Percentiles rank a stretch among this genome's conserved stretches.
phyloP scores from a whole-genome alignment of 2,888 invertebrate species.

The Tenthredo mesomela region DNA sequence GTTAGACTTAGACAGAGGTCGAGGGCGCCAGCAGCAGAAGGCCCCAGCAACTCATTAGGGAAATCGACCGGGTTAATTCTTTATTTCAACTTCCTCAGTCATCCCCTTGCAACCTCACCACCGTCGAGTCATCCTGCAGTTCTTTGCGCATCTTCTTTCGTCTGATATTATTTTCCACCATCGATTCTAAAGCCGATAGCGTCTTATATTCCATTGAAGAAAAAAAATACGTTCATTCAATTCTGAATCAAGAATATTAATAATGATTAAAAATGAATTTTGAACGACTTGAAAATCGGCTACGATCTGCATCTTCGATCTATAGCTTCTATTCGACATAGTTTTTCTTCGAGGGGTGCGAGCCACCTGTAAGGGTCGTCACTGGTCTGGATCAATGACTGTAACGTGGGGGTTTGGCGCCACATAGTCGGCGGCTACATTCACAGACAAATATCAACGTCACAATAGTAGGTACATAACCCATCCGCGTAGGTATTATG shows the following conservation, averaged over 20 bases:
- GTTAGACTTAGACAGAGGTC: conserved; percentile 3
- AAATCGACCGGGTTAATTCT: conserved; percentile 68
- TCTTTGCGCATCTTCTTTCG: not conserved
- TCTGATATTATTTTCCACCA: conserved; percentile 19
- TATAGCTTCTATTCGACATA: not conserved
- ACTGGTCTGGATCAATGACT: conserved; percentile 47
- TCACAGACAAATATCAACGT: conserved; percentile 36
- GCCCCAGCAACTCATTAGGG: conserved; percentile 65
- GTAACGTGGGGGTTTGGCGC: conserved; percentile 47
- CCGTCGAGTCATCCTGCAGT: conserved; percentile 3
- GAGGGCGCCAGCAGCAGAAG: conserved; percentile 4
- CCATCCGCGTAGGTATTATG: not conserved
- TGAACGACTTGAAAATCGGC: too few species aligned
- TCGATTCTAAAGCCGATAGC: not conserved
- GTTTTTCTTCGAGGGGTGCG: not conserved
- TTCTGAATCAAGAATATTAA: not conserved
- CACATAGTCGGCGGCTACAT: conserved; percentile 41
- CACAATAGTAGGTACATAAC: not conserved
- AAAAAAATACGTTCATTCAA: not conserved
- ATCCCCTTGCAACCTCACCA: not conserved
- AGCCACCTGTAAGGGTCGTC: conserved; percentile 45
- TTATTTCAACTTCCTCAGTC: conserved; percentile 61
- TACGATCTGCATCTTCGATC: not conserved
- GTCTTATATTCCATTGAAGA: not conserved
- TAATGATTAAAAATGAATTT: not conserved